Percentiles rank a stretch among this genome's conserved stretches.
Conservation (phyloP, 2,888 invertebrate genomes). For the Acleris laterana region DNA sequence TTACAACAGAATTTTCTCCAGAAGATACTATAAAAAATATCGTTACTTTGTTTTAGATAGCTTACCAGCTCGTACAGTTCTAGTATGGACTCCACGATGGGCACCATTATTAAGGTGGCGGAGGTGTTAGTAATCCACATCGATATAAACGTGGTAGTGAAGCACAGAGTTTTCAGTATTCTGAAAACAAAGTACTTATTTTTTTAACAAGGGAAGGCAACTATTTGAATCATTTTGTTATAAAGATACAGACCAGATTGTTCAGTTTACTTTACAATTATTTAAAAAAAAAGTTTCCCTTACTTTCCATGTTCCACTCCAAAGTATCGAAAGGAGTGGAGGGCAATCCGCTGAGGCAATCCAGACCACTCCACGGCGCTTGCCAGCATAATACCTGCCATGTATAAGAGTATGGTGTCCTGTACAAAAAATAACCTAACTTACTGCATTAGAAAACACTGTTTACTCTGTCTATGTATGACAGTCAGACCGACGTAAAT, state of each 20-base stretch:
- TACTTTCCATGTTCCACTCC: constrained; percentile 73
- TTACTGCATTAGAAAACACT: too few species aligned
- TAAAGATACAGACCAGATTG: too few species aligned
- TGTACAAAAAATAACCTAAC: constrained; percentile 41
- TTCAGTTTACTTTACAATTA: too few species aligned
- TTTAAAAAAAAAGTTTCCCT: constrained; percentile 5
- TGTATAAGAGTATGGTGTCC: constrained; percentile 71
- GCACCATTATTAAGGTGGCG: constrained; percentile 95
- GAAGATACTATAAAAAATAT: too few species aligned
- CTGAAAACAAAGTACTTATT: constrained; percentile 57
- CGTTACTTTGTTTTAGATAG: neutral
- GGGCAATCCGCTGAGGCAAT: constrained; percentile 66
- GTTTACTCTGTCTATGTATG: too few species aligned
- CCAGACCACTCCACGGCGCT: constrained; percentile 72
- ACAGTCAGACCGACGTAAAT: too few species aligned
- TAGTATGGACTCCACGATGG: constrained; percentile 92
- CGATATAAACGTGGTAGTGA: constrained; percentile 94
- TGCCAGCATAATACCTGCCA: constrained; percentile 68
- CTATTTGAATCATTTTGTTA: too few species aligned
- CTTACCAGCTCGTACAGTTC: constrained; percentile 86
- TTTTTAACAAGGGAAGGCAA: too few species aligned
- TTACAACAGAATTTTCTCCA: too few species aligned
- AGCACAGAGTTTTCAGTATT: constrained; percentile 90
- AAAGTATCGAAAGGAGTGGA: constrained; percentile 62
- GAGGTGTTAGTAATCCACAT: constrained; percentile 98